phyloP scores from a whole-genome alignment of 2,113 vertebrate genomes.

The Melanerpes aurifrons region DNA sequence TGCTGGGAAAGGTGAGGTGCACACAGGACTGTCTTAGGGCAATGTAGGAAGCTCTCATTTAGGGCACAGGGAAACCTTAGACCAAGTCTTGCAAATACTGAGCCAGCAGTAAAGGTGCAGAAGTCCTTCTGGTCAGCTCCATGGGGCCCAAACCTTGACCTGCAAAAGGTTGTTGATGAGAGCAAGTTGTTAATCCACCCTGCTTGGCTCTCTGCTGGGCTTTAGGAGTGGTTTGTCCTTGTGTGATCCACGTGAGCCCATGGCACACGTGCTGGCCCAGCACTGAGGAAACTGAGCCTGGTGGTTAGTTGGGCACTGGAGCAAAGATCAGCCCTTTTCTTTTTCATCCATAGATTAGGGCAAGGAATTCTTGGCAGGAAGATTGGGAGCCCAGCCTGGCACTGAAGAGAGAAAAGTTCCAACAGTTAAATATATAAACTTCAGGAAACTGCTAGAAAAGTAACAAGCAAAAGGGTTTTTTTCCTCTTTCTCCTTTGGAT shows the following conservation, averaged over 20 bases:
- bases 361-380: neutral
- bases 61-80: neutral
- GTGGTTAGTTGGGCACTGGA: neutral
- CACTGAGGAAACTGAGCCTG: neutral
- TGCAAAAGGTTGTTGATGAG: neutral
- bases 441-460: neutral
- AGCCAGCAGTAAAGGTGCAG: neutral
- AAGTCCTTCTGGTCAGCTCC: neutral
- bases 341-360: neutral
- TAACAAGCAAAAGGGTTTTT: neutral
- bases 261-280: neutral
- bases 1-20: neutral
- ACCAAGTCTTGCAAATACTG: neutral
- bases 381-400: neutral
- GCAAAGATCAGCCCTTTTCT: neutral
- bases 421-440: neutral
- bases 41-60: accelerated
- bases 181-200: neutral
- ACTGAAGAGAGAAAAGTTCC: neutral
- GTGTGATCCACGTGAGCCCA: neutral
- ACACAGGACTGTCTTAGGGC: neutral
- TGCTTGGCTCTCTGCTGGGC: neutral
- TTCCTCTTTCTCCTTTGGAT: neutral
- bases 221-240: neutral
- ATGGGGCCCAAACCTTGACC: neutral